Evolutionary conservation across 2,113 vertebrate species (phyloP), one percentile per base, ranked within the genome.

Genomic region (Catharus fuscescens): DNA sequence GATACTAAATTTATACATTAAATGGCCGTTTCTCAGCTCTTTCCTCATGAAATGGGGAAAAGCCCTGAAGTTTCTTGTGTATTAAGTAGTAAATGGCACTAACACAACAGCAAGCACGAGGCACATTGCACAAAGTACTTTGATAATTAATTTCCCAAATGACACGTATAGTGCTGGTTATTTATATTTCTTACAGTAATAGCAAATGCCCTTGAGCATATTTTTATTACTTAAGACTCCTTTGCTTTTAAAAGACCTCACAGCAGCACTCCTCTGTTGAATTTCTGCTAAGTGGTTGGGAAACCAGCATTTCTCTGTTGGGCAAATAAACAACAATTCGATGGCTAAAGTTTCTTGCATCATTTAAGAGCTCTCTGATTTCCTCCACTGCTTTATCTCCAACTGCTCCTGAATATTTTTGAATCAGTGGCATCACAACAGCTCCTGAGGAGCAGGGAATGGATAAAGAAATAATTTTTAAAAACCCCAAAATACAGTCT

Each of bases 381-480:
- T 91, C 50, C 56, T 54, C 17, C 23, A 60, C 18, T 18, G 19
- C 56, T 71, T 80, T 34, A 79, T 14, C 17, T 56, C n/a, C 24
- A 88, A 60, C 42, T 31, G 18, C 31, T 91, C 28, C 38, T 2
- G 3, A 44, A 13, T 8, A 52, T 21, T 28, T 48, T 57, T 40
- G 13, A 83, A 59, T 42, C 20, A 32, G 0, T 40, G 52, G 32
- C 36, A 38, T 29, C 67, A 61, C 17, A 65, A 25, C 23, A 77
- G 3, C 3, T 32, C 24, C 29, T 0, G 0, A 42, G 36, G 82
- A 32, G 13, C 6, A 69, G 9, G 5, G 8, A 80, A 66, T 20
- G 24, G 10, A 48, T 10, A 7, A 26, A 87, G 12, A 52, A 11
- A 12, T 25, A 26, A 34, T 14, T 40, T 40, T 40, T 13, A 45